These are phyloP conservation scores for Liopterus haemorrhoidalis DNA, from an alignment of 2,888 invertebrate genomes.

Conservation along the genomic window DNA sequence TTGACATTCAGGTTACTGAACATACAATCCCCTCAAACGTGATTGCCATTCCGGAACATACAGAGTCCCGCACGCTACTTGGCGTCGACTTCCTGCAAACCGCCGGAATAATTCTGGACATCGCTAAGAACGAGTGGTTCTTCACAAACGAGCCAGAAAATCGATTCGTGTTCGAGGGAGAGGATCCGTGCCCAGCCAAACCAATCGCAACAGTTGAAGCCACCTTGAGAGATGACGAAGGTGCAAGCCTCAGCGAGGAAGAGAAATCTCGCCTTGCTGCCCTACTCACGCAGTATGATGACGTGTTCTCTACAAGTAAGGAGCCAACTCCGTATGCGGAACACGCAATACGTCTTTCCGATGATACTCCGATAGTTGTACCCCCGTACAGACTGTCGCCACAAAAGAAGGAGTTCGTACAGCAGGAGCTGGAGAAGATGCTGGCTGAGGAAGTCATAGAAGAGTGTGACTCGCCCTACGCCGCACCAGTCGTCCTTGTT, in stretches of 20 bases:
- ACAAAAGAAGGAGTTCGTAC: slow-evolving; percentile 28
- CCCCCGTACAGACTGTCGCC: slow-evolving; percentile 38
- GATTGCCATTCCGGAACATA: slow-evolving; percentile 3
- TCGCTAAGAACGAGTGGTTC: neutral
- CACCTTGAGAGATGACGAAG: slow-evolving; percentile 1
- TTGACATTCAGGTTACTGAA: neutral
- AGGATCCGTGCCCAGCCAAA: neutral
- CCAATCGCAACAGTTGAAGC: neutral
- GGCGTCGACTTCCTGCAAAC: neutral
- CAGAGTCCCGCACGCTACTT: neutral
- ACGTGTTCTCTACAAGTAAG: slow-evolving; percentile 2
- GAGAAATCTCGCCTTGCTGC: neutral
- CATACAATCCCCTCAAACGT: neutral
- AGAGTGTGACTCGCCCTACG: slow-evolving; percentile 41
- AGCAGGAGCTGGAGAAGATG: slow-evolving; percentile 35
- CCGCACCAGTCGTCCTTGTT: slow-evolving; percentile 38
- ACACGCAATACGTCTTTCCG: slow-evolving; percentile 35
- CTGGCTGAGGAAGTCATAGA: slow-evolving; percentile 37
- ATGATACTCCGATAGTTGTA: slow-evolving; percentile 35
- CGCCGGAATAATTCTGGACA: neutral
- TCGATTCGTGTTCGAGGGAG: neutral
- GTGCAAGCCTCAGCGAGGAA: neutral
- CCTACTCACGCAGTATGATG: neutral
- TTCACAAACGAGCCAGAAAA: neutral
- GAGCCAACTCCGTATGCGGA: slow-evolving; percentile 9